A percentile compares a stretch with the other conserved stretches of the same genome.
Evolutionary conservation across 2,797 vertebrate species (phyloP).

Genomic region (Momotus momota): DNA sequence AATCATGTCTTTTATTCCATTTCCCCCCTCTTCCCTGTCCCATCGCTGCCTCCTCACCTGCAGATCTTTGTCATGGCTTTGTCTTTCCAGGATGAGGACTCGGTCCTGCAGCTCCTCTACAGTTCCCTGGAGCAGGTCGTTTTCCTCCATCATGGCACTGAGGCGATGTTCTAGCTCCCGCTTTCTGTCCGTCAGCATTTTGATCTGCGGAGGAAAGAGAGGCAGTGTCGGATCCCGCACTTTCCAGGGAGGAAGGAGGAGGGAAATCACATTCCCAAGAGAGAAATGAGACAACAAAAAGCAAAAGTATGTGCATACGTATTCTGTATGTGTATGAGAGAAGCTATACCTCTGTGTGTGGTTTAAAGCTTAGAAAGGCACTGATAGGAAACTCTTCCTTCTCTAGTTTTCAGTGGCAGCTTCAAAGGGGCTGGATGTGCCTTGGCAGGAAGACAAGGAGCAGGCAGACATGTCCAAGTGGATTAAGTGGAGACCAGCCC

Average conservation of each 20-base stretch:
- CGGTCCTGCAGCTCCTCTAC: constrained; percentile 91
- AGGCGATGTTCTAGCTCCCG: constrained; percentile 90
- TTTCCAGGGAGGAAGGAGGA: neutral
- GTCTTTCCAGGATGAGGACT: constrained; percentile 89
- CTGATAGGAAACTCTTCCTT: constrained; percentile 1
- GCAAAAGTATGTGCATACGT: neutral
- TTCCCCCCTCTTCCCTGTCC: neutral
- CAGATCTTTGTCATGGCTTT: constrained; percentile 92
- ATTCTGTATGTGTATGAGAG: neutral
- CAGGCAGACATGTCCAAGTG: constrained; percentile 22
- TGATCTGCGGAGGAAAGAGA: constrained; percentile 84
- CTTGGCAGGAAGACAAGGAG: constrained; percentile 73
- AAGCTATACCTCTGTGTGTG: neutral
- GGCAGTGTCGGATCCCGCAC: neutral
- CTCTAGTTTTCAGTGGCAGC: neutral
- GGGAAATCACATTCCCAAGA: neutral
- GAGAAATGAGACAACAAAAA: neutral
- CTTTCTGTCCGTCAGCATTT: constrained; percentile 94
- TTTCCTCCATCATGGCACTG: constrained; percentile 89
- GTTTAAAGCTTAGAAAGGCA: neutral
- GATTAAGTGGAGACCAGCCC: constrained; percentile 24
- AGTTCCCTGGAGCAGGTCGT: constrained; percentile 90
- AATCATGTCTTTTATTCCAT: neutral
- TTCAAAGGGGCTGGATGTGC: constrained; percentile 72
- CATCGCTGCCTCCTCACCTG: constrained; percentile 82